Evolutionary conservation across 2,113 vertebrate species (phyloP), one percentile per base, ranked within the genome.

Genomic region (Potamarius usumacintae): DNA sequence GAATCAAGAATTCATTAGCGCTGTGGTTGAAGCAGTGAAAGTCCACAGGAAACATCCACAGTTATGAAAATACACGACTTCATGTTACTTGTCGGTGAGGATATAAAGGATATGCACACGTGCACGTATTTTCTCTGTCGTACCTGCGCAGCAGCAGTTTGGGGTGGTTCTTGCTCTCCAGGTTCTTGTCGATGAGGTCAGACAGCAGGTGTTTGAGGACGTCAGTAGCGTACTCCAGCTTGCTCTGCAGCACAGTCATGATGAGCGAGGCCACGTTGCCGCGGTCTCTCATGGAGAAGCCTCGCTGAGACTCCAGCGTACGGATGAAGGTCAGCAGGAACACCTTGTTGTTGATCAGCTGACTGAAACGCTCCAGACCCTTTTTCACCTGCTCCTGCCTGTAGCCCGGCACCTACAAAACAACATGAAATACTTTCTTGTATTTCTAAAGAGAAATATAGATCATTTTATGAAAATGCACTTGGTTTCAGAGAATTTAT

Each of bases 121-220:
- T 71, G 30, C 15, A 42, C 2, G 1, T 55, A 12, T 77, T 14
- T 27, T 53, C 76, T 78, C 25, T 15, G 94, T 95, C 87, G 18
- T 81, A 99, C 98, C 98, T 98, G 78, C 98, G 94, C 5, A 99
- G 97, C 76, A 99, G 94, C 78, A 99, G 94, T 92, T 99, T 99
- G 85, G 98, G 98, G 87, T 99, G 98, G 93, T 99, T 99, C 94
- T 99, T 99, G 96, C 98, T 99, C 94, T 99, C 98, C 93, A 99
- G 94, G 92, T 99, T 99, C 92, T 98, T 98, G 93, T 99, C 97
- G 50, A 99, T 99, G 91, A 99, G 97, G 93, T 99, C 98, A 0
- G 98, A 97, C 91, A 99, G 94, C 71, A 99, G 96, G 93, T 99
- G 97, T 86, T 99, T 99, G 63, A 99, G 96, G 87, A 99, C 98